Percentiles rank a stretch among this genome's conserved stretches.
Evolutionary conservation across 2,888 invertebrate species (phyloP).

Genomic region (Caenorhabditis japonica): DNA sequence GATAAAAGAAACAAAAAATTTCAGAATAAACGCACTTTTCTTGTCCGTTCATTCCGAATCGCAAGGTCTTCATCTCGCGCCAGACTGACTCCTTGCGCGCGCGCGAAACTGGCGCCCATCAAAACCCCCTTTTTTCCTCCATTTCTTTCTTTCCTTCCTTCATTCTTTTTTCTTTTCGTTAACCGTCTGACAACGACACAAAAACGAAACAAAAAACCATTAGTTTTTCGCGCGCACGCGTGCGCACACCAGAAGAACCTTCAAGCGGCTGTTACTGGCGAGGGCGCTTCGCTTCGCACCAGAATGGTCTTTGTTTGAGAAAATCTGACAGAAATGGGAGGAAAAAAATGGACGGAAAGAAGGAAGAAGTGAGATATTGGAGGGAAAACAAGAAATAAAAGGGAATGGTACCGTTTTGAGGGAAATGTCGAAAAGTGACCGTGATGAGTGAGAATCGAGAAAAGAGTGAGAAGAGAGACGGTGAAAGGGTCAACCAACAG

Average conservation of each 20-base stretch:
- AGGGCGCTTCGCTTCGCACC: no score
- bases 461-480: conserved; percentile 26
- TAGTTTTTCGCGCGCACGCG: conserved; percentile 41
- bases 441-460: conserved; percentile 7
- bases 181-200: conserved; percentile 30
- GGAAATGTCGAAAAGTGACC: conserved; percentile 6
- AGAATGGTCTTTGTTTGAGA: conserved; percentile 45
- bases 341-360: not conserved
- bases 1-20: no score
- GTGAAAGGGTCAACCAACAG: conserved; percentile 34
- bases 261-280: conserved; percentile 45
- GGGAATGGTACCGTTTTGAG: conserved; percentile 11
- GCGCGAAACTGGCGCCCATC: conserved; percentile 49
- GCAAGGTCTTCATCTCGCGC: conserved; percentile 15
- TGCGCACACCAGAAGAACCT: conserved; percentile 38
- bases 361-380: not conserved
- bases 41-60: conserved; percentile 13
- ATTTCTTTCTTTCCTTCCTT: conserved; percentile 2
- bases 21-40: not conserved
- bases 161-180: conserved; percentile 7
- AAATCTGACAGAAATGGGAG: conserved; percentile 1
- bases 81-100: conserved; percentile 8
- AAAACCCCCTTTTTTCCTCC: conserved; percentile 16
- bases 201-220: conserved; percentile 29
- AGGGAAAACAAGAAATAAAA: conserved; percentile 13